Percentiles rank a stretch among this genome's conserved stretches.
phyloP scores from a whole-genome alignment of 2,113 vertebrate species.

The Calidris pugnax region DNA sequence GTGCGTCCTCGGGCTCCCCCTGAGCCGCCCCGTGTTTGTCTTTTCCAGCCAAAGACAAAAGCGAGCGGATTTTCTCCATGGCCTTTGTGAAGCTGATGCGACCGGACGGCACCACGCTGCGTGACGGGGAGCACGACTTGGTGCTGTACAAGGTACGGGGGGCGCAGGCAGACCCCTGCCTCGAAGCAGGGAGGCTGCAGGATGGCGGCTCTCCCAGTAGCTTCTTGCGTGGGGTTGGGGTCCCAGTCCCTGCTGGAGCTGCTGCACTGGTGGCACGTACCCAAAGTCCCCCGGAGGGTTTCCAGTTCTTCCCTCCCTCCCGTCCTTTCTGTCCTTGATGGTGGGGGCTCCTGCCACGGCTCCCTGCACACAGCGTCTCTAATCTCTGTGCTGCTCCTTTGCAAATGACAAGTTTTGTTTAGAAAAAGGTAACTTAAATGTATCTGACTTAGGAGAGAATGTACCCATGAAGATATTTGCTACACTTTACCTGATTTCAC shows the following conservation, averaged over 20 bases:
- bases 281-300: not conserved
- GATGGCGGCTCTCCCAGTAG: not conserved
- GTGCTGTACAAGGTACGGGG: constrained; percentile 57
- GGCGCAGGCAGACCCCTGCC: not conserved
- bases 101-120: constrained; percentile 52
- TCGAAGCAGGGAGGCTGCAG: accelerated
- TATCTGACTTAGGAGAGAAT: not conserved
- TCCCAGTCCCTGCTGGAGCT: not conserved
- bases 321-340: not conserved
- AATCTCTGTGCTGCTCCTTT: not conserved
- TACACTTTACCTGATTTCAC: not conserved
- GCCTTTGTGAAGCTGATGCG: constrained; percentile 61
- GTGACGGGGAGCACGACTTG: constrained; percentile 56
- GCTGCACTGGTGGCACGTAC: accelerated
- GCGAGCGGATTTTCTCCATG: constrained; percentile 64
- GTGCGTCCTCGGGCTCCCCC: accelerated
- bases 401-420: not conserved
- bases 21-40: accelerated
- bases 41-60: constrained; percentile 55
- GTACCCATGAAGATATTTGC: not conserved
- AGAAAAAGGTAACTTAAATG: not conserved
- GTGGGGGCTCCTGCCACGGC: not conserved
- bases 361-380: accelerated
- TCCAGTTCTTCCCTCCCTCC: not conserved
- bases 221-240: accelerated